phyloP scores from a whole-genome alignment of 2,888 invertebrate genomes.

The Agonum fuliginosum region DNA sequence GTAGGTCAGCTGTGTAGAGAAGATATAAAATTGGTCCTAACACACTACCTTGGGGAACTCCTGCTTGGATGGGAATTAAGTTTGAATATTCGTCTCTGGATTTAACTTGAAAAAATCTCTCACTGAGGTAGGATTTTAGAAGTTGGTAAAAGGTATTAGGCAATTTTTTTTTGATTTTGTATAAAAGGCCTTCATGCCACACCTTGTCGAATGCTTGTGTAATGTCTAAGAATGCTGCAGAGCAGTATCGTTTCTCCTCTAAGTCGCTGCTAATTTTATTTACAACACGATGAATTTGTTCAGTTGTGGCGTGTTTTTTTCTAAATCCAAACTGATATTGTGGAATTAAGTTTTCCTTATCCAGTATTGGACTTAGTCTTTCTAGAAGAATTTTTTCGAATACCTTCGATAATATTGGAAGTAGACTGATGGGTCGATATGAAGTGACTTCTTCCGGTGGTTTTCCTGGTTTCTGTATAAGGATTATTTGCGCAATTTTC shows the following conservation, averaged over 20 bases:
- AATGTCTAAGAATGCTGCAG: constrained; percentile 32
- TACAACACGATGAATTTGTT: constrained; percentile 8
- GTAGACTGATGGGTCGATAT: constrained; percentile 62
- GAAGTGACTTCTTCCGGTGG: constrained; percentile 55
- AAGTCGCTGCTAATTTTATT: neutral
- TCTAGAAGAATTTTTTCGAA: constrained; percentile 62
- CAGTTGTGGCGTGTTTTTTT: constrained; percentile 3
- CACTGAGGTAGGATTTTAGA: too few relatives aligned
- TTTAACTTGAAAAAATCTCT: too few relatives aligned
- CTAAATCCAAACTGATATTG: constrained; percentile 29
- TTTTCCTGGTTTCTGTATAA: constrained; percentile 64
- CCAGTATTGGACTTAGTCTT: constrained; percentile 50
- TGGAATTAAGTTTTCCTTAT: too few relatives aligned
- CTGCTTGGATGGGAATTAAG: too few relatives aligned
- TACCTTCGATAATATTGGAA: constrained; percentile 62
- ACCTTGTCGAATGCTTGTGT: too few relatives aligned
- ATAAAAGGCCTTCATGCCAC: too few relatives aligned
- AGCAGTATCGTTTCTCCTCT: constrained; percentile 36
- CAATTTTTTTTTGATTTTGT: too few relatives aligned
- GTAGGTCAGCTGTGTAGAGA: too few relatives aligned
- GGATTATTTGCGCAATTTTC: constrained; percentile 63
- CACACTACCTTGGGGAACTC: too few relatives aligned
- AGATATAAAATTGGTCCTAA: too few relatives aligned
- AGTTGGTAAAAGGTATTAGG: too few relatives aligned
- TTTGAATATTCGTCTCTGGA: too few relatives aligned